Base-by-base conservation (phyloP, 2,797 vertebrate species). In the Otus scops region DNA sequence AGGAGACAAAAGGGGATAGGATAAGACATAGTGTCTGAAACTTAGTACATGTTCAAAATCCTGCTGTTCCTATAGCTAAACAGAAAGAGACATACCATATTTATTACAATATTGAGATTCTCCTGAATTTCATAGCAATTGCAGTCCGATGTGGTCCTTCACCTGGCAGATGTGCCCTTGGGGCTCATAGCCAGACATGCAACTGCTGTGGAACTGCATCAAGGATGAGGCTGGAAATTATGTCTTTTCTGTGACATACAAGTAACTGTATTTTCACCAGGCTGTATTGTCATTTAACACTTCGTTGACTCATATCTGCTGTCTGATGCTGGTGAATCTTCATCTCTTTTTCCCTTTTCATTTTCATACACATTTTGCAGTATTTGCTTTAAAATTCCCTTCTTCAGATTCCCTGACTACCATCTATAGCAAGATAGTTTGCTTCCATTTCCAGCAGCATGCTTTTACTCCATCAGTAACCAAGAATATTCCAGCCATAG, bases 341-440 rank as follows among this genome's bases (percentile, higher is more conserved):
- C 18, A 13, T 57, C 21, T 87, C 39, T 20, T 77, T 56, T 87
- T 36, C 91, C 38, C n/a, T 89, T 78, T 43, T 69, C 43, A 26
- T 93, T 97, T 96, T 65, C 97, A 99, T 98, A 98, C 98, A 93
- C 97, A 98, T 98, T 99, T 99, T 95, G 98, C 98, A 41, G 98
- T 98, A 93, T 98, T 99, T 92, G 97, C 98, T 3, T 98, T 99
- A 92, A 98, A 98, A 95, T 98, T 98, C 36, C 98, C 98, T 3
- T 99, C 98, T n/a, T 45, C 80, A 81, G 97, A 98, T 48, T 97
- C 98, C 8, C 96, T 98, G 59, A 93, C 36, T 80, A 98, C 97
- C 34, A 98, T 99, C 97, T 99, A 98, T 56, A 96, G 98, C 94
- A 98, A 98, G 76, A 98, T 98, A 88, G 93, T 99, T 91, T 97